Percentiles rank a stretch among this genome's conserved stretches.
These are phyloP conservation scores for Hyperoplus lanceolatus DNA, from an alignment of 2,797 vertebrate genomes.

Conservation along the genomic window DNA sequence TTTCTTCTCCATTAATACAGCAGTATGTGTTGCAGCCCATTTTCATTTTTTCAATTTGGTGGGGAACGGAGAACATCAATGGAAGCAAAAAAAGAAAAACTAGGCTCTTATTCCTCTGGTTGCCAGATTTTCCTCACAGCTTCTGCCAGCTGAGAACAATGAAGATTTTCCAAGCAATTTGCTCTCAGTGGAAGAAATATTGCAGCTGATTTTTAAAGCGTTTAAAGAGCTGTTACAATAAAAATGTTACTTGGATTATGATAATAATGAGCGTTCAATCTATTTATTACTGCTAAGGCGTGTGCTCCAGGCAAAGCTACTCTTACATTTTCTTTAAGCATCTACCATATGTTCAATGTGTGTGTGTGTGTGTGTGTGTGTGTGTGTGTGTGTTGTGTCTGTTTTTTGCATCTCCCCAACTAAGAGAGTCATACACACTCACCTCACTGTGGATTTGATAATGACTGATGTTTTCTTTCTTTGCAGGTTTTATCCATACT, in stretches of 20 bases:
- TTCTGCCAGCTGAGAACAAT: constrained; percentile 54
- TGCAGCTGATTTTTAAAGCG: constrained; percentile 40
- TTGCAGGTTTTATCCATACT: constrained; percentile 96
- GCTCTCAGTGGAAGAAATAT: constrained; percentile 48
- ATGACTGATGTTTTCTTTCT: constrained; percentile 48
- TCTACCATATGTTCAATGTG: not conserved
- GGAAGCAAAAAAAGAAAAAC: constrained; percentile 31
- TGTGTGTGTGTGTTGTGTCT: too few species aligned
- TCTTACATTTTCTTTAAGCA: constrained; percentile 3
- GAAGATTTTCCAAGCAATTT: constrained; percentile 62
- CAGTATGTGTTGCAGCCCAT: constrained; percentile 25
- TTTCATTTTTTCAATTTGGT: constrained; percentile 45
- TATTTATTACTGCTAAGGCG: constrained; percentile 38
- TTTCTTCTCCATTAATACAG: constrained; percentile 34
- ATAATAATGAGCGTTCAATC: constrained; percentile 16
- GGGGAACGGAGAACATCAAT: constrained; percentile 35
- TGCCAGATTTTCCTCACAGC: constrained; percentile 54
- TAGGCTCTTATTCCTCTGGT: constrained; percentile 33
- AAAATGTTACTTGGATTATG: constrained; percentile 23
- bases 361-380: too few species aligned
- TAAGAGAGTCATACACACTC: not conserved
- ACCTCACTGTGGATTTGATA: constrained; percentile 9
- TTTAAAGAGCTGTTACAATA: constrained; percentile 36
- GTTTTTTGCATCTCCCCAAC: not conserved
- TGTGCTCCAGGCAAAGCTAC: constrained; percentile 25